Evolutionary conservation across 1,140 invertebrate genomes (phyloP).

Genomic region (Drosophila athabasca): DNA sequence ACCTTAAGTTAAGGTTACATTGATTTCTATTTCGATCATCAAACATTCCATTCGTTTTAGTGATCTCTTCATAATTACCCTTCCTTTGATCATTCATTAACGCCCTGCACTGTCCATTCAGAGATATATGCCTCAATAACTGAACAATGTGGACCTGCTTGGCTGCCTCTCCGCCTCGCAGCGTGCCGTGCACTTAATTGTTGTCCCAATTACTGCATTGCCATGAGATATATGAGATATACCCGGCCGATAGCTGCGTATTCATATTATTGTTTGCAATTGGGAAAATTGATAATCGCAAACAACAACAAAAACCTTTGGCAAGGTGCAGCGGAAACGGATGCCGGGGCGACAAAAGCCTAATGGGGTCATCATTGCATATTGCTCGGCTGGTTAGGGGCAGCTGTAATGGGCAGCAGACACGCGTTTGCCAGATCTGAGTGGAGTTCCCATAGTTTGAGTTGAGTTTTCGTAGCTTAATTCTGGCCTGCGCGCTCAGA

Average conservation of each 20-base stretch:
- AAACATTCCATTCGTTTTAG: too few species aligned
- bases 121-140: conserved; percentile 30
- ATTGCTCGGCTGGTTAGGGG: conserved; percentile 45
- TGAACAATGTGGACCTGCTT: conserved; percentile 48
- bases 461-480: conserved; percentile 24
- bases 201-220: conserved; percentile 54
- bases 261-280: conserved; percentile 45
- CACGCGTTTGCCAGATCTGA: conserved; percentile 43
- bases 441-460: too few species aligned
- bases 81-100: too few species aligned
- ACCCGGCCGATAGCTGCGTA: conserved; percentile 45
- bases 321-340: conserved; percentile 74
- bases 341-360: conserved; percentile 43
- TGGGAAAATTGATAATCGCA: conserved; percentile 46
- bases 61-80: too few species aligned
- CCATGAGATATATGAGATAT: conserved; percentile 52
- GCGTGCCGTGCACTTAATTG: conserved; percentile 69
- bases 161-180: conserved; percentile 27
- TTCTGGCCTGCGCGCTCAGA: conserved; percentile 28
- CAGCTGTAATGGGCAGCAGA: conserved; percentile 53
- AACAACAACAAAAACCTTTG: conserved; percentile 33
- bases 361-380: conserved; percentile 53
- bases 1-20: background rate
- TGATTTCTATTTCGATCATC: too few species aligned
- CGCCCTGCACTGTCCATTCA: conserved; percentile 7